Percentiles rank a stretch among this genome's conserved stretches.
Conservation (phyloP, 1,140 invertebrate genomes). For the Trichoplusia ni region DNA sequence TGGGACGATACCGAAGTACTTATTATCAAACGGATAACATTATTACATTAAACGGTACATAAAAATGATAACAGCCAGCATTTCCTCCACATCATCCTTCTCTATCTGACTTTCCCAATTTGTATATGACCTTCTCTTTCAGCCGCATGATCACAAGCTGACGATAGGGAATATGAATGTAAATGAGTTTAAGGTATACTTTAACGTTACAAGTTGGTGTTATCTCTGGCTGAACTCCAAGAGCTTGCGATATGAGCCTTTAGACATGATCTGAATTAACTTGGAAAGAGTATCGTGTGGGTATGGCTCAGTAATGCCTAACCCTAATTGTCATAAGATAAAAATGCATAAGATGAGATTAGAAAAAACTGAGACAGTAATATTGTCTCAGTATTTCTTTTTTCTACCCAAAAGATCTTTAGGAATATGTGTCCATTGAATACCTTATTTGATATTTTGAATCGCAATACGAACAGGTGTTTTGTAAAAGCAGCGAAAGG, state of each 20-base stretch:
- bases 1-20: too few relatives aligned
- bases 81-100: constrained; percentile 2
- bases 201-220: constrained; percentile 7
- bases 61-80: constrained; percentile 18
- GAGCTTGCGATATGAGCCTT: background rate
- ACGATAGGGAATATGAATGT: constrained; percentile 24
- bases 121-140: constrained; percentile 3
- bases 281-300: too few relatives aligned
- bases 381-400: too few relatives aligned
- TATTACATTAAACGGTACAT: constrained; percentile 6
- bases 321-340: too few relatives aligned
- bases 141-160: constrained; percentile 7
- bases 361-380: too few relatives aligned
- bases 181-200: constrained; percentile 28
- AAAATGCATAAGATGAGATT: too few relatives aligned
- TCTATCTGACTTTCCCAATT: background rate
- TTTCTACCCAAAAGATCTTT: too few relatives aligned
- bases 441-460: too few relatives aligned
- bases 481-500: too few relatives aligned
- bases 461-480: too few relatives aligned
- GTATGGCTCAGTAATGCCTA: too few relatives aligned
- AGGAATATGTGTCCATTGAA: too few relatives aligned
- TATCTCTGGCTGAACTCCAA: constrained; percentile 23
- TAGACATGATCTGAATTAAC: constrained; percentile 2
- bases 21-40: constrained; percentile 9